Base-by-base conservation (phyloP, 2,797 vertebrate species). In the Cirrhinus mrigala region DNA sequence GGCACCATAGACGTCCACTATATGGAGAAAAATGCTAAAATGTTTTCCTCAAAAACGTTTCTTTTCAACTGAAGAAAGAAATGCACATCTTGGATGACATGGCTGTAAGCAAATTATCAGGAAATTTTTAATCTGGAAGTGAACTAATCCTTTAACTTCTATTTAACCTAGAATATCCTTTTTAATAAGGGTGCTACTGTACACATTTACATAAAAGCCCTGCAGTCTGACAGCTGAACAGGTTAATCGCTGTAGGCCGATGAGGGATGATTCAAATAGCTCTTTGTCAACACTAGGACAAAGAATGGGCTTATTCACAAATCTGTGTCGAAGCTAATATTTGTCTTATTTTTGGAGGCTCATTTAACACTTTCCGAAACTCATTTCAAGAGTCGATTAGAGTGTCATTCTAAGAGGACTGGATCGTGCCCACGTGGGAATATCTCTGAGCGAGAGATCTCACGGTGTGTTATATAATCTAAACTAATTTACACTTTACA, bases 401-500 rank as follows among this genome's bases (percentile, higher is more conserved):
- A 40, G 69, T 80, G 56, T 24, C 77, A 73, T 64, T 85, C 56
- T 22, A 66, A 74, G 40, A 79, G 20, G 56, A 54, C 77, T 60
- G 54, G 66, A 66, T 74, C 4, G 3, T 64, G 44, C 44, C 44
- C 69, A 54, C 3, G 9, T 73, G 69, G 68, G 84, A 85, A 79
- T 74, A 80, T 74, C 27, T 64, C 46, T 40, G 82, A 76, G 71
- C 10, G 18, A 48, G 40, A 66, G 46, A 83, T 66, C 27, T 62
- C 7, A 11, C 27, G 40, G 56, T 62, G 68, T 52, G 69, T 85
- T 80, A 54, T 64, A 62, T 64, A 54, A 81, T 80, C 56, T 64
- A 73, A 79, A 85, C 56, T 74, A 66, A 85, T 74, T 85, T 81
- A 85, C 68, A 85, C 56, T 73, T 73, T 71, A 71, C 54, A 79